Percentiles rank a stretch among this genome's conserved stretches.
Conservation (phyloP, 1,140 invertebrate species). For the Charaxes varanes region DNA sequence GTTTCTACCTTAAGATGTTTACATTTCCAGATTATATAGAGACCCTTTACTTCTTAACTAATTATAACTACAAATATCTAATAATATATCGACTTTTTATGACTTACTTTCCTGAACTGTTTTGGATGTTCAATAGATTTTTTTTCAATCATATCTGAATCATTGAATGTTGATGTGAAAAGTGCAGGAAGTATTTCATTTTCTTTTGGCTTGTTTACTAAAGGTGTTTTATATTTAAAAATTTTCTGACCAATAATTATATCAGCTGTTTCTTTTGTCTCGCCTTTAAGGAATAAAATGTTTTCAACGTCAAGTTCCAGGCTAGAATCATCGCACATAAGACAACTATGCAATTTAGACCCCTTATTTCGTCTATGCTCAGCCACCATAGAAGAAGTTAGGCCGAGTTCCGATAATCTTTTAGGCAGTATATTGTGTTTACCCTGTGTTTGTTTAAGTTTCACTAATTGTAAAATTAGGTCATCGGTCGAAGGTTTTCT, state of each 20-base stretch:
- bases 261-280: constrained; percentile 16
- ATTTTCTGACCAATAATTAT: constrained; percentile 49
- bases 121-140: too few relatives aligned
- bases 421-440: constrained; percentile 13
- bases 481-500: constrained; percentile 27
- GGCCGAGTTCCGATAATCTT: constrained; percentile 21
- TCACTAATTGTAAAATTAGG: constrained; percentile 33
- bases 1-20: too few relatives aligned
- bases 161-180: constrained; percentile 25
- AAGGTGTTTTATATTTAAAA: constrained; percentile 28
- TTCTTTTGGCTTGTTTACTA: constrained; percentile 15
- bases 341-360: constrained; percentile 17
- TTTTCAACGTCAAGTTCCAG: constrained; percentile 35
- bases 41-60: too few relatives aligned
- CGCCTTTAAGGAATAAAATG: constrained; percentile 17
- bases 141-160: too few relatives aligned
- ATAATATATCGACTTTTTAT: too few relatives aligned
- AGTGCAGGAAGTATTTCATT: constrained; percentile 23
- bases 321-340: constrained; percentile 33
- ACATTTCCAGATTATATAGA: too few relatives aligned
- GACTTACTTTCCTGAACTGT: too few relatives aligned
- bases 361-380: constrained; percentile 22
- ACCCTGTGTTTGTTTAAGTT: constrained; percentile 30
- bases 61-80: too few relatives aligned
- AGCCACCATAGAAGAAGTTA: constrained; percentile 12